A percentile compares a stretch with the other conserved stretches of the same genome.
These are phyloP conservation scores for Acrocephalus scirpaceus DNA, from an alignment of 2,797 vertebrate species.

Conservation along the genomic window DNA sequence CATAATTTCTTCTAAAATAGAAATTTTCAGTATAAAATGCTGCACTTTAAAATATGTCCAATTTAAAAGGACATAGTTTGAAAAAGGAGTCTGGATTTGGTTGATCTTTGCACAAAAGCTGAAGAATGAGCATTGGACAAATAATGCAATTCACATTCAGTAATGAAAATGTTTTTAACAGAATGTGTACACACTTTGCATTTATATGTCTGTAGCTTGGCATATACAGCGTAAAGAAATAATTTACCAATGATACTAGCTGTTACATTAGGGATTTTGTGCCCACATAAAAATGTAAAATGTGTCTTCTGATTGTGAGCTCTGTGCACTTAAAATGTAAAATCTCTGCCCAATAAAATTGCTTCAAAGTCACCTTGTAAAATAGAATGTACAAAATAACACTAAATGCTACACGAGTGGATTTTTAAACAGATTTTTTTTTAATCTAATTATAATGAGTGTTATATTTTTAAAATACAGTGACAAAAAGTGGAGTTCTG, in stretches of 20 bases:
- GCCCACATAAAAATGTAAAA: constrained; percentile 54
- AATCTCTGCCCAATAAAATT: constrained; percentile 44
- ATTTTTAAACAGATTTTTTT: constrained; percentile 23
- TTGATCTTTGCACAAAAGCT: constrained; percentile 19
- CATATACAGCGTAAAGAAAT: constrained; percentile 23
- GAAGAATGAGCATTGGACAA: constrained; percentile 21
- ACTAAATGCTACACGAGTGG: background rate
- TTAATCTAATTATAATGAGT: background rate
- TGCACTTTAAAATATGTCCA: constrained; percentile 8
- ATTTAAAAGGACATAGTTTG: constrained; percentile 6
- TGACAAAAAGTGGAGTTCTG: background rate
- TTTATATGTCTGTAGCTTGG: constrained; percentile 52
- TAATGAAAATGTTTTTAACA: constrained; percentile 64
- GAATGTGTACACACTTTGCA: constrained; percentile 60
- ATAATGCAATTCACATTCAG: constrained; percentile 57
- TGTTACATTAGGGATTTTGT: constrained; percentile 47
- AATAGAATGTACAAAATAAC: background rate
- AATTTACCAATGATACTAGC: constrained; percentile 19
- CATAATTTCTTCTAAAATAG: constrained; percentile 37
- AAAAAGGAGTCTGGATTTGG: constrained; percentile 20
- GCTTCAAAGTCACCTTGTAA: constrained; percentile 48
- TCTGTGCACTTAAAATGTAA: constrained; percentile 46
- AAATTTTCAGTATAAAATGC: constrained; percentile 32
- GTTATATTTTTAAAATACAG: background rate
- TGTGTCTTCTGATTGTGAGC: constrained; percentile 24